Evolutionary conservation across 2,113 vertebrate species (phyloP), one percentile per base, ranked within the genome.

Genomic region (Elephas maximus): DNA sequence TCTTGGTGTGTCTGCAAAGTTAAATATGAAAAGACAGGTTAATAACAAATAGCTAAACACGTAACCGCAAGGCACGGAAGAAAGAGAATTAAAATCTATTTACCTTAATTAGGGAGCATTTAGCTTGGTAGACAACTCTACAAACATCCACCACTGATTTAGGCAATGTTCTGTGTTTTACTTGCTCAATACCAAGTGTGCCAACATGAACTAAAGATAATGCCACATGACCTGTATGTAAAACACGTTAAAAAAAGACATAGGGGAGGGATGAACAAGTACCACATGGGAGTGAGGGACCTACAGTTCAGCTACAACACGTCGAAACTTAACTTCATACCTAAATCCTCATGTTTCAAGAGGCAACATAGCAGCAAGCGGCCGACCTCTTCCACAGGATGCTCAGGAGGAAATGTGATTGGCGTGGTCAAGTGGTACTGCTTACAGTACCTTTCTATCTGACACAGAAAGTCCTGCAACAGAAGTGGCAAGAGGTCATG

Each of bases 81-180:
- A 9, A 63, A 73, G 15, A 62, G 1, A 57, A 93, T 79, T 26
- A 65, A 57, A 91, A 88, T 20, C 90, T 37, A 6, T 84, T 97
- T 98, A 99, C 99, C 99, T 99, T 99, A 94, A 99, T 99, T 96
- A 99, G 98, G 17, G 99, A 99, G 97, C 99, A 99, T 97, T 99
- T 99, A 93, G 99, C 99, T 98, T 99, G 99, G 96, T 99, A 99
- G 97, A 99, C 99, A 98, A 99, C 99, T 93, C 99, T 99, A 97
- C 99, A 99, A 90, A 99, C 99, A 78, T 99, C 99, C 95, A 99
- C 99, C 95, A 99, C 99, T 92, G 99, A 99, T 98, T 99, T 99
- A 63, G 99, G 99, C 96, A 99, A 98, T 4, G 99, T 98, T 98
- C 99, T 99, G 97, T 99, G 99, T 97, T 99, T 99, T 53, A 99